phyloP scores from a whole-genome alignment of 1,140 invertebrate species.

The Zaprionus ghesquierei region DNA sequence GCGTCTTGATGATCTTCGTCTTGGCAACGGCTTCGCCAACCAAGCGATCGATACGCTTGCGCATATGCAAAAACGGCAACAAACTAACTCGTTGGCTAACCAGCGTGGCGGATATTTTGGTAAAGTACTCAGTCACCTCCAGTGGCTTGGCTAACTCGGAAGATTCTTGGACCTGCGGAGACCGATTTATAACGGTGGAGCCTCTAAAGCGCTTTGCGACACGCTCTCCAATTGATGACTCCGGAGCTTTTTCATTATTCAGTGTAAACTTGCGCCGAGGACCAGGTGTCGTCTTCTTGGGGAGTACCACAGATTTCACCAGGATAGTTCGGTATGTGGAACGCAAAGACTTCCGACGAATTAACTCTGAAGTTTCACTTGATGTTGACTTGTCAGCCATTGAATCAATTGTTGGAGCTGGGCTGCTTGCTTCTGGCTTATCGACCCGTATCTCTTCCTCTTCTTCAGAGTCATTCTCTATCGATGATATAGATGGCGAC shows the following conservation, averaged over 20 bases:
- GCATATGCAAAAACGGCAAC: neutral
- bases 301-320: neutral
- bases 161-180: neutral
- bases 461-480: neutral
- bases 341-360: neutral
- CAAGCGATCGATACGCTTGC: slow-evolving; percentile 15
- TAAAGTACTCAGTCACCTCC: slow-evolving; percentile 28
- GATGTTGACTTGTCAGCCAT: too few relatives aligned
- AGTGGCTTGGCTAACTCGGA: slow-evolving; percentile 4
- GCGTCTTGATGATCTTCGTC: neutral
- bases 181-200: neutral
- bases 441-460: neutral
- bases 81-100: slow-evolving; percentile 16
- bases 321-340: neutral
- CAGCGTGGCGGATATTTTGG: slow-evolving; percentile 7
- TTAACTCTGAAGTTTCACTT: neutral
- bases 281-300: neutral
- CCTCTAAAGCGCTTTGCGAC: slow-evolving; percentile 26
- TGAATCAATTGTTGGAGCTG: too few relatives aligned
- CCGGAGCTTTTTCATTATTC: neutral
- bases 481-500: neutral
- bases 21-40: slow-evolving; percentile 10
- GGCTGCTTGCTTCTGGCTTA: neutral
- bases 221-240: slow-evolving; percentile 17
- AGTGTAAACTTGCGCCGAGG: neutral